Base-by-base conservation (phyloP, 2,888 invertebrate genomes). In the Rotaria magnacalcarata region DNA sequence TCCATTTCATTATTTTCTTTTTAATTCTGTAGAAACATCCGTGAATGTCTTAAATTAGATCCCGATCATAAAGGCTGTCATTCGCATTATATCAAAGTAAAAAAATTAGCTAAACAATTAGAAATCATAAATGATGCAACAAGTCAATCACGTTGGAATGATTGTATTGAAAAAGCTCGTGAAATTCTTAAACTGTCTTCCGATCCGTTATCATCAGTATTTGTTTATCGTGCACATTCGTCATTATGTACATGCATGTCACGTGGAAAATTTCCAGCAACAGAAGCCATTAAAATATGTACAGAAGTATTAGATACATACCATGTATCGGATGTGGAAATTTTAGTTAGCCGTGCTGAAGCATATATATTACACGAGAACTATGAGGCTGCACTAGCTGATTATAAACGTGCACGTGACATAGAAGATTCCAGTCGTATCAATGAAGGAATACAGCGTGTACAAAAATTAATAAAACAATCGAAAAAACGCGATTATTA, bases 11-110 rank as follows among this genome's bases (percentile, higher is more conserved):
- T 21, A 19, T 16, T 86, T 47, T 24, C 16, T 47, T 88, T 84
- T 87, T 86, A 87, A 80, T 85, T 84, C 89, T 90, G 58, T 90
- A 94, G 93, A 92, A 96, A 97, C 91, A 94, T 99, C 88, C 94
- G 99, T 41, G 97, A 99, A 91, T 99, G 99, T 91, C 93, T 99
- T 34, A 96, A 95, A 90, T 92, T 97, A 75, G 98, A 99, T 91
- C 97, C 97, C 0, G 99, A 99, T 89, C 97, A 99, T 92, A 96
- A 96, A 92, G 93, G 94, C 89, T 99, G 98, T 91, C 96, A 96
- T 91, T 94, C 95, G 41, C 94, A 96, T 89, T 99, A 99, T 92
- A 99, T 97, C 91, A 95, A 95, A 90, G 93, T 98, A 56, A 96
- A 96, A 90, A 96, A 97, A 90, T 93, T 99, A 24, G 95, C 95